Conservation (phyloP, 2,797 vertebrate species). For the Mormyrus proboscirostris region DNA sequence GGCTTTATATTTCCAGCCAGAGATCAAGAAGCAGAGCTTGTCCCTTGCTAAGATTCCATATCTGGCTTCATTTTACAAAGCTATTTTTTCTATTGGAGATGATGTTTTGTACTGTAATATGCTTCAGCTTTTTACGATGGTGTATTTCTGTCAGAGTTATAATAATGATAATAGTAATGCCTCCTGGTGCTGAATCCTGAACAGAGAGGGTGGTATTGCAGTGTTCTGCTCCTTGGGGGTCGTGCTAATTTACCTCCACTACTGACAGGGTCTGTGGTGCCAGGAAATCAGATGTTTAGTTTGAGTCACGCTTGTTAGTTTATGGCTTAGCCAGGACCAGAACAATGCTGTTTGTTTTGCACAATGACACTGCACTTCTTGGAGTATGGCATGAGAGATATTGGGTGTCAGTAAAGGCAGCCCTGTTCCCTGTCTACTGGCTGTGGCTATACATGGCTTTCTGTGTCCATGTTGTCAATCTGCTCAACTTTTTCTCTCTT, state of each 20-base stretch:
- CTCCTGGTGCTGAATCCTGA: background rate
- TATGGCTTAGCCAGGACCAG: background rate
- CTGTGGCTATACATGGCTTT: background rate
- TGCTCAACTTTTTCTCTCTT: conserved; percentile 36
- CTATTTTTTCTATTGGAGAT: background rate
- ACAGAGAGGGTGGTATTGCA: background rate
- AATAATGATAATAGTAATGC: background rate
- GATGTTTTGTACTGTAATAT: background rate
- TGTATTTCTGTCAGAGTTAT: background rate
- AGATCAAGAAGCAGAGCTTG: background rate
- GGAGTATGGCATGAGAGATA: background rate
- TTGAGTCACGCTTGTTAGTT: background rate
- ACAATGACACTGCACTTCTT: background rate
- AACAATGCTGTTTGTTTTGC: background rate
- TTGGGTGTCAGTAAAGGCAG: background rate
- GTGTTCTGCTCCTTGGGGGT: background rate
- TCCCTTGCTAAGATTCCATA: background rate
- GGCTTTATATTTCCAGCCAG: background rate
- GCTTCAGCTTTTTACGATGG: background rate
- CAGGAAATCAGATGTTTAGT: background rate
- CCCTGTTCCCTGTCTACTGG: background rate
- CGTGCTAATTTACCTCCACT: background rate
- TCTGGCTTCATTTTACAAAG: background rate
- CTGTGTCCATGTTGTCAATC: background rate
- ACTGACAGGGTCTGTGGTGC: background rate